Base-by-base conservation (phyloP, 2,888 invertebrate genomes). In the Blomia tropicalis region DNA sequence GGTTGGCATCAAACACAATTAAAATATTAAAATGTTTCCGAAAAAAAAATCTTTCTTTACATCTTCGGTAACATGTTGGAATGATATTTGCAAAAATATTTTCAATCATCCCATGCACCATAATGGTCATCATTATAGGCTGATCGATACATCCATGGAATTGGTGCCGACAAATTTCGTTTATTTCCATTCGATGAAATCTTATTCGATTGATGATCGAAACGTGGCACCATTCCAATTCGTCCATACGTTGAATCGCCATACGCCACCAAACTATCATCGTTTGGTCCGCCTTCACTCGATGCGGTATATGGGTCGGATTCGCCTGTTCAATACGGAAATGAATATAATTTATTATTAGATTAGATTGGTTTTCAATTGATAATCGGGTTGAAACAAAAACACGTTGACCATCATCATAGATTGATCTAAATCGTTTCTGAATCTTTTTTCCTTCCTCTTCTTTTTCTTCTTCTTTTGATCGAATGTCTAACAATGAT, bases 191-290 rank as follows among this genome's bases (percentile, higher is more conserved):
- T 30, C 17, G n/a, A 17, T 54, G 11, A 7, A n/a, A 14, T 41
- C 14, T 32, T 14, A 22, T 30, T 11, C 4, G 5, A 4, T 5
- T 27, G 54, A 27, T 58, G 32, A 2, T 32, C 19, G 25, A 23
- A 32, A 17, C 27, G 43, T 17, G 59, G 2, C 2, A 41, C 59
- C 43, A 41, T 41, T 23, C 59, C 59, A 23, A 58, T 58, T 22
- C 59, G 51, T 17, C 59, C 59, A 43, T 58, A 58, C 1, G 59
- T 58, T n/a, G 59, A 41, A 22, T 58, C 59, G 41, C 59, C 59
- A 17, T 58, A 58, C n/a, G 59, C 11, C 11, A 2, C n/a, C 2
- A 41, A n/a, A 4, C n/a, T 23, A n/a, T 32, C 59, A 29, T 58
- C 43, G 22, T 23, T 41, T n/a, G n/a, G 14, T 14, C 54, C 54